Conservation (phyloP, 1,140 invertebrate genomes). For the Cyclina sinensis region DNA sequence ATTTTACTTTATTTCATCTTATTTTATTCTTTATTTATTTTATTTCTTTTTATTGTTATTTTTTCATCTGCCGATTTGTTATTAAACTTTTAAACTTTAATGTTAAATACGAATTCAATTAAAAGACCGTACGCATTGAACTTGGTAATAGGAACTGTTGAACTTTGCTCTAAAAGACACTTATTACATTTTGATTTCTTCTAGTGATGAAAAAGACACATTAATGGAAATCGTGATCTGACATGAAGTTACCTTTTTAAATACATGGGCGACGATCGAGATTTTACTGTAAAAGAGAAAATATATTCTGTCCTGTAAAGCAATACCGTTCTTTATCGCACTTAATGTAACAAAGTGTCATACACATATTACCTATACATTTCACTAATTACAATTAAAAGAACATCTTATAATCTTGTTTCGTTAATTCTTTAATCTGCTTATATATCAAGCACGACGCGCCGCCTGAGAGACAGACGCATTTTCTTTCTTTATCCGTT, state of each 20-base stretch:
- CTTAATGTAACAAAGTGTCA: slow-evolving; percentile 38
- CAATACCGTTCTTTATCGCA: slow-evolving; percentile 14
- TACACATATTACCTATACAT: slow-evolving; percentile 37
- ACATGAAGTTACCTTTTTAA: neutral
- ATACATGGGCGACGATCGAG: neutral
- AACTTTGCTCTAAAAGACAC: neutral
- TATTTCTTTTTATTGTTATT: too few species aligned
- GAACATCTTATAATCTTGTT: slow-evolving; percentile 4
- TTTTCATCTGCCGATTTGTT: too few species aligned
- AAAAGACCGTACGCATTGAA: neutral
- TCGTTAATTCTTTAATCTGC: slow-evolving; percentile 38
- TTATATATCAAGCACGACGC: slow-evolving; percentile 10
- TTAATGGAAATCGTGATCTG: neutral
- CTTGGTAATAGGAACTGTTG: neutral
- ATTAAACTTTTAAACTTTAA: too few species aligned
- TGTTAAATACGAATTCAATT: too few species aligned
- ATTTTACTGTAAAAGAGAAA: neutral
- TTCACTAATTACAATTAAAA: slow-evolving; percentile 22
- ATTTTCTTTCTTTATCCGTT: neutral
- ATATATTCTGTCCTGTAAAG: neutral
- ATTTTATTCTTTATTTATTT: too few species aligned
- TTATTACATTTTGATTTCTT: neutral
- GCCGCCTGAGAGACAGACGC: neutral
- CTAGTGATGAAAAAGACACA: neutral
- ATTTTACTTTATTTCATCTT: too few species aligned